phyloP scores from a whole-genome alignment of 2,113 vertebrate genomes.

The Tupaia tana region DNA sequence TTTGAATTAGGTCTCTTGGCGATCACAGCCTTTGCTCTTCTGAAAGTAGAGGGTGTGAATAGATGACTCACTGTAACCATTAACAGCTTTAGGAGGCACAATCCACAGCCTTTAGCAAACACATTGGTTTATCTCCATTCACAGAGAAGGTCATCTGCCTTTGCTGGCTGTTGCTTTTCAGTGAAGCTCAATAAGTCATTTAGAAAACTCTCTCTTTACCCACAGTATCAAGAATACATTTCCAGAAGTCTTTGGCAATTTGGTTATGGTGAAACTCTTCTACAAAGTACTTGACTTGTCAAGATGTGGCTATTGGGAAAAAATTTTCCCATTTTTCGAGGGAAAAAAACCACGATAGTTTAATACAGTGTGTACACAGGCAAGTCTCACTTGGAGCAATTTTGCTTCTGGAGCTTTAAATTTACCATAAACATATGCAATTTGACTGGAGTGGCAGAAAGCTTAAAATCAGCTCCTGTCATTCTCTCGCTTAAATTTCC shows the following conservation, averaged over 20 bases:
- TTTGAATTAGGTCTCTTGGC: not conserved
- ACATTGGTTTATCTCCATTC: not conserved
- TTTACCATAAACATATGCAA: slow-evolving; percentile 46
- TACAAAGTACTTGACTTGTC: slow-evolving; percentile 8
- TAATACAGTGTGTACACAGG: slow-evolving; percentile 44
- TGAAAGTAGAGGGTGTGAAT: not conserved
- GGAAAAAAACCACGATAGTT: not conserved
- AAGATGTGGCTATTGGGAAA: not conserved
- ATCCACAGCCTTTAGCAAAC: not conserved
- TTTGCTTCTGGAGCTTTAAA: slow-evolving; percentile 60
- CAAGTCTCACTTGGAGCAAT: slow-evolving; percentile 37
- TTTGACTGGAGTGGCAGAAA: slow-evolving; percentile 53
- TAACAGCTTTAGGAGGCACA: not conserved
- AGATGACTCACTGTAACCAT: not conserved
- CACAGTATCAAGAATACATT: not conserved
- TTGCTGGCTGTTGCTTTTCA: not conserved
- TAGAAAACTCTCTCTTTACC: not conserved
- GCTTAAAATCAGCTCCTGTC: slow-evolving; percentile 56
- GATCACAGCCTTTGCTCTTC: not conserved
- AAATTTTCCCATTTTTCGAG: not conserved
- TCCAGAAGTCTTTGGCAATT: not conserved
- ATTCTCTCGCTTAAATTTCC: slow-evolving; percentile 32
- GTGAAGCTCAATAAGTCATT: not conserved
- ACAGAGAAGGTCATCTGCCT: not conserved
- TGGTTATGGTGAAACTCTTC: not conserved